Conservation (phyloP, 2,888 invertebrate species). For the Sialis fuliginosa region DNA sequence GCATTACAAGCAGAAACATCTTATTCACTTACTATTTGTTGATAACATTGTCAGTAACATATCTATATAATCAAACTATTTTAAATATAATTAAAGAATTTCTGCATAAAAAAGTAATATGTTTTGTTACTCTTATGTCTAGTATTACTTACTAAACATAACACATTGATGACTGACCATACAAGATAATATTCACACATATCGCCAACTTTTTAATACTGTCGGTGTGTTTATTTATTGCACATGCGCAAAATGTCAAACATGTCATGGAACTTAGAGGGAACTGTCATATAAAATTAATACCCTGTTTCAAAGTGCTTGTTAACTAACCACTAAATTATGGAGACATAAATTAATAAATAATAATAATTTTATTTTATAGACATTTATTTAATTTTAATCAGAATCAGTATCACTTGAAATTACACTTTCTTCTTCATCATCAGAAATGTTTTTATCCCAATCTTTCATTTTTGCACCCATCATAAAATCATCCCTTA, state of each 20-base stretch:
- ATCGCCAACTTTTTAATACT: no score
- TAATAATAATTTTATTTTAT: background rate
- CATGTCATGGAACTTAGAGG: background rate
- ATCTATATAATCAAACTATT: no score
- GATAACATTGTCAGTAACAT: background rate
- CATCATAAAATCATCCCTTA: slow-evolving; percentile 77
- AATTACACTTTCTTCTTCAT: slow-evolving; percentile 7
- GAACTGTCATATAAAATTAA: background rate
- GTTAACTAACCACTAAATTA: background rate
- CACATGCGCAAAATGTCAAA: no score
- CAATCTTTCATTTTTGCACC: slow-evolving; percentile 80
- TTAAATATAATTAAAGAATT: background rate
- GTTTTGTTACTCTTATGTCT: no score
- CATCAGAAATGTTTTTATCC: slow-evolving; percentile 55
- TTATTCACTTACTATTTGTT: slow-evolving; percentile 16
- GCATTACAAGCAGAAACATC: slow-evolving; percentile 29
- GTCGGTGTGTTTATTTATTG: no score
- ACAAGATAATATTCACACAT: no score
- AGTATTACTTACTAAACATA: no score
- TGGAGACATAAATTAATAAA: background rate
- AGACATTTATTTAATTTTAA: background rate
- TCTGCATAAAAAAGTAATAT: background rate
- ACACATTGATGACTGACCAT: no score
- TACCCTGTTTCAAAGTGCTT: background rate
- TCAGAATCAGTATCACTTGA: background rate